These are phyloP conservation scores for Pollicipes pollicipes DNA, from an alignment of 1,140 invertebrate genomes.

Conservation along the genomic window DNA sequence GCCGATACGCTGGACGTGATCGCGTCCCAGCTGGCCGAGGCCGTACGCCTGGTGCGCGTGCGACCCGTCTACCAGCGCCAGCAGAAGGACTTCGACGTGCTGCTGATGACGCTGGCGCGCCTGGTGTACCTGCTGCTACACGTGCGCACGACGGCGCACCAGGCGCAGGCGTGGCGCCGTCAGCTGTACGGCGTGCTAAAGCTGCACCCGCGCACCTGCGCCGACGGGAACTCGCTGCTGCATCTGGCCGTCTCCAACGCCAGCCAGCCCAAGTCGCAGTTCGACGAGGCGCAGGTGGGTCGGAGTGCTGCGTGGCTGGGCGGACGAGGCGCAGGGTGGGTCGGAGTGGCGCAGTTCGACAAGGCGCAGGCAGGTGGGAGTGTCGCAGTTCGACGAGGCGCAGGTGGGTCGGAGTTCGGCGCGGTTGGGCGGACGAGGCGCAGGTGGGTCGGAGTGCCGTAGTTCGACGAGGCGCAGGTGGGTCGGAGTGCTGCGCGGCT, in stretches of 20 bases:
- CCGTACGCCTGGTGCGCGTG: conserved; percentile 38
- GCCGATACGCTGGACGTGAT: conserved; percentile 47
- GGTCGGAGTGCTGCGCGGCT: neutral
- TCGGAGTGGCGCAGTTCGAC: neutral
- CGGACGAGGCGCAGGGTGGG: too few species aligned
- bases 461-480: neutral
- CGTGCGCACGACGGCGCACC: conserved; percentile 35
- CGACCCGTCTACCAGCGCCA: conserved; percentile 55
- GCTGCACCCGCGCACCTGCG: conserved; percentile 47
- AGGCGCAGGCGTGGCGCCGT: conserved; percentile 20
- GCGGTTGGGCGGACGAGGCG: too few species aligned
- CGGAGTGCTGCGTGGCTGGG: too few species aligned
- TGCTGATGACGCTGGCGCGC: conserved; percentile 49
- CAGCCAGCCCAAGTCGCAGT: neutral
- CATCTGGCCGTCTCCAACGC: neutral
- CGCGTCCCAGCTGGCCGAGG: conserved; percentile 36
- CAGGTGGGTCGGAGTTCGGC: neutral
- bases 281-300: neutral
- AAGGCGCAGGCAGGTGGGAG: neutral
- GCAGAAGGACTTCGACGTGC: conserved; percentile 54
- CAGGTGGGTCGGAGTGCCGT: too few species aligned
- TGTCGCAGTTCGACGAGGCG: neutral
- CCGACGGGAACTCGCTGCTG: conserved; percentile 46
- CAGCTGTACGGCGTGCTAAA: conserved; percentile 16
- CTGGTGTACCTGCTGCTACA: conserved; percentile 53